These are phyloP conservation scores for Aelia acuminata DNA, from an alignment of 2,888 invertebrate genomes.

Conservation along the genomic window DNA sequence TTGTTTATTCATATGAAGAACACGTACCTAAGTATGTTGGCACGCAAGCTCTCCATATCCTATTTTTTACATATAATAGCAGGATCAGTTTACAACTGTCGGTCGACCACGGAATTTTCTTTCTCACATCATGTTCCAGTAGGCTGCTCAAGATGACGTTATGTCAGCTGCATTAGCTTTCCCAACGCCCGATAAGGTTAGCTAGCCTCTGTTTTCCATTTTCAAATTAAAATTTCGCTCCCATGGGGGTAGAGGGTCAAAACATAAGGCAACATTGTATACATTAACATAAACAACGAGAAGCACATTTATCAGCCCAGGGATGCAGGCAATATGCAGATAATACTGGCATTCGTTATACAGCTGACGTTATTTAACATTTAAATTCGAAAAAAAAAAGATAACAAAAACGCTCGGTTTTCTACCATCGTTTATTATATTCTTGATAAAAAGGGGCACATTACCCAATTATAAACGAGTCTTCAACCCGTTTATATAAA, in stretches of 20 bases:
- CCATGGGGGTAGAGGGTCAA: background rate
- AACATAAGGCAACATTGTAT: background rate
- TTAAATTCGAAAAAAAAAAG: background rate
- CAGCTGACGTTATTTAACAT: background rate
- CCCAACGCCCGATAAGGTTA: background rate
- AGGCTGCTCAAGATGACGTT: background rate
- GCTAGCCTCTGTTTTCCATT: background rate
- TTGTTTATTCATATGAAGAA: too few species aligned
- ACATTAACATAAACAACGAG: background rate
- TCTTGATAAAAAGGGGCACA: background rate
- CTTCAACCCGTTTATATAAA: too few species aligned
- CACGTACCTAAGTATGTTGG: too few species aligned
- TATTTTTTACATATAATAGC: background rate
- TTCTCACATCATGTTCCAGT: background rate
- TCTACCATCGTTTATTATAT: background rate
- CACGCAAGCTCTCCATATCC: too few species aligned
- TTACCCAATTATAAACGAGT: too few species aligned
- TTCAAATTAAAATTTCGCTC: constrained; percentile 10
- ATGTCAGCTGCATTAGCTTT: background rate
- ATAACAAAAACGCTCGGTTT: background rate
- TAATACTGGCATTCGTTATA: constrained; percentile 16
- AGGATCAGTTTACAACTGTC: background rate
- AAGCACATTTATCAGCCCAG: background rate
- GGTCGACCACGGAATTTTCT: background rate
- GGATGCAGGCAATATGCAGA: constrained; percentile 30